Percentiles rank a stretch among this genome's conserved stretches.
Evolutionary conservation across 2,888 invertebrate genomes (phyloP).

Genomic region (Cheiracanthium punctorium): DNA sequence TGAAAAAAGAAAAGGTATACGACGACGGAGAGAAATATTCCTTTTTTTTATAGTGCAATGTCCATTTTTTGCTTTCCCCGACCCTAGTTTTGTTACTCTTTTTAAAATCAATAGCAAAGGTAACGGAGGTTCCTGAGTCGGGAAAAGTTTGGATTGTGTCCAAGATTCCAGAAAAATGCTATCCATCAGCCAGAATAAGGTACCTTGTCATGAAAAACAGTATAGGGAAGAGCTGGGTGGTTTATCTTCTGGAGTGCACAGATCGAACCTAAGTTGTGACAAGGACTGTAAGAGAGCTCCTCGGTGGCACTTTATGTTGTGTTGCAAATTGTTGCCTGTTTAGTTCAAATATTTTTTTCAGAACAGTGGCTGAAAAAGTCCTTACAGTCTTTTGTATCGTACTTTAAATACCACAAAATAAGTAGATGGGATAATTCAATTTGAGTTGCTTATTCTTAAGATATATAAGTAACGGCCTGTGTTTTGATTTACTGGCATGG

Average conservation of each 20-base stretch:
- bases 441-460: too few species aligned
- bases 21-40: background rate
- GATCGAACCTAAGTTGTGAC: background rate
- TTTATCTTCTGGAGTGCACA: background rate
- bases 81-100: background rate
- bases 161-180: constrained; percentile 40
- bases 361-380: background rate
- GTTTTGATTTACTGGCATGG: too few species aligned
- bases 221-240: constrained; percentile 11
- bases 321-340: background rate
- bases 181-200: constrained; percentile 52
- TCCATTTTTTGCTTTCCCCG: constrained; percentile 1
- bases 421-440: too few species aligned
- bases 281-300: background rate
- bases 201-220: constrained; percentile 57
- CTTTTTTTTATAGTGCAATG: background rate
- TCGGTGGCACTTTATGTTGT: background rate
- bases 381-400: too few species aligned
- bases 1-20: background rate
- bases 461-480: too few species aligned
- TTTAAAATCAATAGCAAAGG: constrained; percentile 6
- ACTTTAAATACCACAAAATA: too few species aligned
- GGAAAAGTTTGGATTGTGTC: constrained; percentile 48
- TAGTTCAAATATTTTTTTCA: background rate
- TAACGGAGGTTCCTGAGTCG: background rate